phyloP scores from a whole-genome alignment of 2,888 invertebrate species.

The Leptopilina myrica region DNA sequence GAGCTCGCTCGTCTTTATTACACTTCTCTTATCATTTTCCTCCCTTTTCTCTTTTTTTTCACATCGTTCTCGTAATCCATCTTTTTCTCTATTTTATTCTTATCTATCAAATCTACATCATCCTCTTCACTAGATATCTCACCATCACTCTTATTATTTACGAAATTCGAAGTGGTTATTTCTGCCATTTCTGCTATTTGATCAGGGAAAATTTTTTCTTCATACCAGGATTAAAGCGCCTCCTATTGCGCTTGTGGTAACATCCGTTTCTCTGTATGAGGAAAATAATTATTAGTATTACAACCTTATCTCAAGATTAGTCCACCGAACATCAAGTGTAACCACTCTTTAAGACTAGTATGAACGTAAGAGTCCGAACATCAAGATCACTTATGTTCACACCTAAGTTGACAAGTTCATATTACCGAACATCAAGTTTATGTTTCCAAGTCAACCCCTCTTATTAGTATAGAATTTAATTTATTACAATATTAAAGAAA shows the following conservation, averaged over 20 bases:
- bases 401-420: neutral
- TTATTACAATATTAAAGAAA: neutral
- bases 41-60: neutral
- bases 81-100: neutral
- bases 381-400: neutral
- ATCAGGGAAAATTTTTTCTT: neutral
- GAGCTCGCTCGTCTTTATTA: neutral
- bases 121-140: neutral
- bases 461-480: no score
- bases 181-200: neutral
- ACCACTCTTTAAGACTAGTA: neutral
- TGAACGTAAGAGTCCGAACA: neutral
- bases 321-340: slow-evolving; percentile 12
- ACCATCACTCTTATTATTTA: neutral
- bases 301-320: neutral
- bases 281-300: neutral
- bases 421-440: neutral
- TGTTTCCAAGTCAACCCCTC: neutral
- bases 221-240: neutral
- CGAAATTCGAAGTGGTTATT: neutral
- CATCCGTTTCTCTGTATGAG: slow-evolving; percentile 1
- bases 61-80: neutral
- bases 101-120: neutral
- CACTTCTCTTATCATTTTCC: neutral
- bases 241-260: slow-evolving; percentile 10